These are phyloP conservation scores for Hyalella azteca DNA, from an alignment of 2,888 invertebrate genomes.

Conservation along the genomic window DNA sequence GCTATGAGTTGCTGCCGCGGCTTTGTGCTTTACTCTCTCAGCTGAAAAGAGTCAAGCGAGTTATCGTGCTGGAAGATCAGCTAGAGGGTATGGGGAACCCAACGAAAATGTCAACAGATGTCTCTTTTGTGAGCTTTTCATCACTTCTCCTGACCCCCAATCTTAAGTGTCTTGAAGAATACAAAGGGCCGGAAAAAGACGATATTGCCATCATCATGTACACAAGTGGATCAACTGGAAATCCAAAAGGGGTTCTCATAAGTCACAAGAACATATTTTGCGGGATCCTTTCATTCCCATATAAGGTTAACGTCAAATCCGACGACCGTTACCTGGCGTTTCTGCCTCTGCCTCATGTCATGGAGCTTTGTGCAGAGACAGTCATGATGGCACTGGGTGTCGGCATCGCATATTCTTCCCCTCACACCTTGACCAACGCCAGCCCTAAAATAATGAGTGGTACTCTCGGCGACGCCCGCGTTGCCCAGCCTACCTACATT, in stretches of 20 bases:
- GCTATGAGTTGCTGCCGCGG: slow-evolving; percentile 89
- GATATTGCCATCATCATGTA: slow-evolving; percentile 98
- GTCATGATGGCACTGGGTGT: slow-evolving; percentile 69
- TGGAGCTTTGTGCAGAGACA: slow-evolving; percentile 65
- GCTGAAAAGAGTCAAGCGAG: slow-evolving; percentile 75
- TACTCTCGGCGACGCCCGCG: slow-evolving; percentile 90
- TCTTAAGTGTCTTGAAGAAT: slow-evolving; percentile 3
- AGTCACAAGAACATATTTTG: slow-evolving; percentile 54
- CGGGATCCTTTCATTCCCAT: slow-evolving; percentile 46
- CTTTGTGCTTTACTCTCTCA: slow-evolving; percentile 80
- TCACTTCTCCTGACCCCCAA: slow-evolving; percentile 60
- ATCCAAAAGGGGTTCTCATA: slow-evolving; percentile 58
- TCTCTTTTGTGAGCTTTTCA: slow-evolving; percentile 72
- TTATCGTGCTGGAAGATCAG: slow-evolving; percentile 89
- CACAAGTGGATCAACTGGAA: slow-evolving; percentile 58
- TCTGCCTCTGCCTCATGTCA: slow-evolving; percentile 68
- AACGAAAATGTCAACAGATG: slow-evolving; percentile 72
- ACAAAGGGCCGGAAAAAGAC: slow-evolving; percentile 61
- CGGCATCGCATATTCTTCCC: slow-evolving; percentile 94
- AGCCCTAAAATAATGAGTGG: slow-evolving; percentile 96
- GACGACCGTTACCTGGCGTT: slow-evolving; percentile 67
- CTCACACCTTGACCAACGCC: slow-evolving; percentile 82
- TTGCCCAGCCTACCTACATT: slow-evolving; percentile 90
- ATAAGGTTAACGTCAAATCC: slow-evolving; percentile 48
- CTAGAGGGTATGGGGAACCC: slow-evolving; percentile 72